These are phyloP conservation scores for Oscheius sp. DNA, from an alignment of 2,888 invertebrate species.

Conservation along the genomic window DNA sequence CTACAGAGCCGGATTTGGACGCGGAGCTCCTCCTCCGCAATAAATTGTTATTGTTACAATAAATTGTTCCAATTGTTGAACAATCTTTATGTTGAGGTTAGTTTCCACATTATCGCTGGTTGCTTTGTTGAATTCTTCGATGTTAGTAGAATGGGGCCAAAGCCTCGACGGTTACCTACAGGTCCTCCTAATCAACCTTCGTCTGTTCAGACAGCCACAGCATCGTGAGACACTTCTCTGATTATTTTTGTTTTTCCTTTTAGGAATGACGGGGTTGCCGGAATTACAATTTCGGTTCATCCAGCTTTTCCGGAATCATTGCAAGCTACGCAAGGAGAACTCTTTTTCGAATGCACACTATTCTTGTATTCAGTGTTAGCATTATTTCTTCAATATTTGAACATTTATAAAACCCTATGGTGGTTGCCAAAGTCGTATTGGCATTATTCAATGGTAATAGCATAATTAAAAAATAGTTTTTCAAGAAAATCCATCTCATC, in stretches of 20 bases:
- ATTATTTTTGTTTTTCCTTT: neutral
- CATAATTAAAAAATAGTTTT: slow-evolving; percentile 56
- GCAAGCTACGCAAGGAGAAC: slow-evolving; percentile 75
- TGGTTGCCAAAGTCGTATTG: slow-evolving; percentile 93
- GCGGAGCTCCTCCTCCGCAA: slow-evolving; percentile 60
- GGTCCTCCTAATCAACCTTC: neutral
- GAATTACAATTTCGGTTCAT: slow-evolving; percentile 50
- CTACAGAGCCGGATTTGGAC: slow-evolving; percentile 75
- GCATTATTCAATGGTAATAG: slow-evolving; percentile 84
- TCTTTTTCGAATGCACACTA: slow-evolving; percentile 86
- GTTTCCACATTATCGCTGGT: neutral
- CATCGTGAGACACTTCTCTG: neutral
- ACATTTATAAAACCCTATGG: slow-evolving; percentile 94
- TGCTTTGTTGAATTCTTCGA: neutral
- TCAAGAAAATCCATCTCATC: slow-evolving; percentile 92
- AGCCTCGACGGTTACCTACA: neutral
- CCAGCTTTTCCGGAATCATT: slow-evolving; percentile 56
- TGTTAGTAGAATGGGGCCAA: neutral
- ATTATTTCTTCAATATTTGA: slow-evolving; percentile 86
- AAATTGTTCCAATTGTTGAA: slow-evolving; percentile 28
- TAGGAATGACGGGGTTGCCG: slow-evolving; percentile 24
- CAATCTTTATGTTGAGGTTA: neutral
- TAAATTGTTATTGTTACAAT: slow-evolving; percentile 38
- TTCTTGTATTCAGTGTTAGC: slow-evolving; percentile 83
- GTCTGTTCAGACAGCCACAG: too few species aligned